Percentiles rank a stretch among this genome's conserved stretches.
These are phyloP conservation scores for Thymelicus sylvestris DNA, from an alignment of 2,888 invertebrate genomes.

Conservation along the genomic window DNA sequence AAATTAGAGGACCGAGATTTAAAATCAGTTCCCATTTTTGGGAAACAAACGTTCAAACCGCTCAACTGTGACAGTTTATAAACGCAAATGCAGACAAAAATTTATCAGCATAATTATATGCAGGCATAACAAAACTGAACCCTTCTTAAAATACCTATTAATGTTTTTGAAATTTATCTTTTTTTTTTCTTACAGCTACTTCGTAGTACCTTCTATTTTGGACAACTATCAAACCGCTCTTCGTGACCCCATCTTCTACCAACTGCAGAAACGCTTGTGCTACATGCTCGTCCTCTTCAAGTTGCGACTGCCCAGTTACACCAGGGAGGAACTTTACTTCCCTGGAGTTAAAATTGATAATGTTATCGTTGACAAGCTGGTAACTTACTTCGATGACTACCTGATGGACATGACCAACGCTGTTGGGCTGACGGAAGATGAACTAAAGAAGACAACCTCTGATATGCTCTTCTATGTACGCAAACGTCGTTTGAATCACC, in stretches of 20 bases:
- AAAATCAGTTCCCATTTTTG: no score
- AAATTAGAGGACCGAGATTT: no score
- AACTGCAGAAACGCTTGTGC: conserved; percentile 86
- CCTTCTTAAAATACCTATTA: no score
- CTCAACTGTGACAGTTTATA: no score
- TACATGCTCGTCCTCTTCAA: conserved; percentile 85
- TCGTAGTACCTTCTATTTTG: conserved; percentile 83
- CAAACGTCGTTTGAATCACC: conserved; percentile 87
- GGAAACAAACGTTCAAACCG: no score
- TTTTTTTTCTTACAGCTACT: conserved; percentile 64
- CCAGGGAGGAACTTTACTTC: conserved; percentile 84
- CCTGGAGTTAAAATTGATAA: conserved; percentile 86
- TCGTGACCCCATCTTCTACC: conserved; percentile 90
- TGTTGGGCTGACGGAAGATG: conserved; percentile 74
- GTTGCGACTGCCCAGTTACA: conserved; percentile 84
- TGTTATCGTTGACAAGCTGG: conserved; percentile 86
- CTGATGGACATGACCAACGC: conserved; percentile 87
- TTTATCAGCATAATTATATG: no score
- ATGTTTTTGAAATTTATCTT: neutral
- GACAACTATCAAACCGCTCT: conserved; percentile 87
- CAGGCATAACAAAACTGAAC: no score
- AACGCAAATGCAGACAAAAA: no score
- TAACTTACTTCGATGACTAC: conserved; percentile 88
- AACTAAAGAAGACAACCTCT: conserved; percentile 73
- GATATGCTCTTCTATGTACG: conserved; percentile 81